Percentiles rank a stretch among this genome's conserved stretches.
Conservation (phyloP, 2,113 vertebrate genomes). For the Grus americana region DNA sequence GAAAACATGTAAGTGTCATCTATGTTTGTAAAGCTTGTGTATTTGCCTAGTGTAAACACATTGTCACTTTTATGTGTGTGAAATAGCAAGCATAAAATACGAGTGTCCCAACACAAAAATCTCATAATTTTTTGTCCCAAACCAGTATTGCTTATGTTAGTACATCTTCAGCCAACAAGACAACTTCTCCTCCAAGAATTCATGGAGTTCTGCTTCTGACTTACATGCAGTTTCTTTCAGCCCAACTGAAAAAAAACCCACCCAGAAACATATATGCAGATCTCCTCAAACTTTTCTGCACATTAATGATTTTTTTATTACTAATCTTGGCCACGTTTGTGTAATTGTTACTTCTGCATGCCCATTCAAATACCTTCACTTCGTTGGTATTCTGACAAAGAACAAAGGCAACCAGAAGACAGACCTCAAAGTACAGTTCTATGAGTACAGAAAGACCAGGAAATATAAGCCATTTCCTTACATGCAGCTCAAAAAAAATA, state of each 20-base stretch:
- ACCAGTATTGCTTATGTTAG: constrained; percentile 63
- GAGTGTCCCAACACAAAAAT: constrained; percentile 47
- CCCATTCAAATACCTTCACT: constrained; percentile 31
- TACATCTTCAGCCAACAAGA: constrained; percentile 66
- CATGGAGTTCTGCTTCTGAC: neutral
- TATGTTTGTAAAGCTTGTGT: neutral
- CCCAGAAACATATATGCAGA: neutral
- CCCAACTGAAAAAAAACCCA: neutral
- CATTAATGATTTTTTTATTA: neutral
- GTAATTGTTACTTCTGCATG: neutral
- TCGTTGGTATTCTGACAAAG: constrained; percentile 33
- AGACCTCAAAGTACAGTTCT: constrained; percentile 58
- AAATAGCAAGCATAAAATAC: constrained; percentile 42
- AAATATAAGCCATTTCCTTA: constrained; percentile 78
- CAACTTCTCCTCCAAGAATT: constrained; percentile 63
- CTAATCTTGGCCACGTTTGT: constrained; percentile 11
- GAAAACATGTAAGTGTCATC: neutral
- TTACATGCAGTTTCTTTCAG: neutral
- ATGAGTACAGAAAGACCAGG: constrained; percentile 70
- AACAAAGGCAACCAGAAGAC: constrained; percentile 60
- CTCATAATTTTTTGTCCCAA: constrained; percentile 2
- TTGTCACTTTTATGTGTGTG: neutral
- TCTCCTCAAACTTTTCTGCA: neutral
- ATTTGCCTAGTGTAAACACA: neutral
- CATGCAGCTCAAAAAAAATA: constrained; percentile 66